Evolutionary conservation across 2,888 invertebrate species (phyloP), one percentile per base, ranked within the genome.

Genomic region (Teinopalpus imperialis): DNA sequence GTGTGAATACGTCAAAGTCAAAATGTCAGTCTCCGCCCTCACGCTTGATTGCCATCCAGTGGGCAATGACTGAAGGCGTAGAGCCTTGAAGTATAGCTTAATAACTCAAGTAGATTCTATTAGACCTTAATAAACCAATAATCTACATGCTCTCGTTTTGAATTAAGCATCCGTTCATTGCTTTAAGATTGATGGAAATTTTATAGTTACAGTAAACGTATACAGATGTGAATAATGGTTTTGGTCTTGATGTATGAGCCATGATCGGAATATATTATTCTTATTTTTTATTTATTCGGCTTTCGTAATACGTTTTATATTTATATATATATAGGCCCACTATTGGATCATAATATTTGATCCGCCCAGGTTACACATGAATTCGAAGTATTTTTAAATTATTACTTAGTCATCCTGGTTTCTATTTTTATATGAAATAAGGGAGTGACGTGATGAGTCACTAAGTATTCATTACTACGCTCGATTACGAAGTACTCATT

Each of bases 1-100:
- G 45, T 14, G 32, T 32, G 30, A 44, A 24, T 37, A 12, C 36
- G 31, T 45, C 39, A 45, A 32, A 39, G 44, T 45, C 44, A 39
- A 45, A 45, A 32, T 45, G 45, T 45, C 37, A 39, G 26, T 18
- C 6, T 14, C 8, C 20, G 10, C 37, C 20, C 24, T 23, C 16
- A 24, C 20, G 8, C 39, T 13, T 20, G 44, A 37, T 37, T 43
- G 35, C 29, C 20, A 34, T 24, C 31, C 20, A 21, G 32, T 26
- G 26, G 32, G 32, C 37, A 32, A 39, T 36, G 30, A 36, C 43
- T 34, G 27, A 36, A 29, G 43, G 1, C n/a, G 3, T 16, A 10
- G 23, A 24, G n/a, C n/a, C 10, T 34, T 27, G 7, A 12, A 44
- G 14, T 14, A 23, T 12, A 1, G 8, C 1, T 26, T 32, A 26